Evolutionary conservation across 2,888 invertebrate genomes (phyloP).

Genomic region (Xylota sylvarum): DNA sequence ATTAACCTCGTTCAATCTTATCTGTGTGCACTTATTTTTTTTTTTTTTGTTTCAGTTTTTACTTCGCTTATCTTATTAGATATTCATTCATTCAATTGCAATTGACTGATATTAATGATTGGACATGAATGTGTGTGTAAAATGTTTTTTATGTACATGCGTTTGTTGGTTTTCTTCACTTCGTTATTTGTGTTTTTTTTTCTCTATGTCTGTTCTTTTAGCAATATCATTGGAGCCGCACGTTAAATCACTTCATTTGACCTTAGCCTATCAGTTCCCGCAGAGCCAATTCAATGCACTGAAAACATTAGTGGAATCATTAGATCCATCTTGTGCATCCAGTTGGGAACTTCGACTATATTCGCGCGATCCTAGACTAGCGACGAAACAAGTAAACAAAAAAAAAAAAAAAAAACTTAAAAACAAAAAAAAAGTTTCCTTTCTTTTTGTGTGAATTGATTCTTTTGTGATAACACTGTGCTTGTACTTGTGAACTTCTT

Average conservation of each 20-base stretch:
- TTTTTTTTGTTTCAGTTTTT: slow-evolving; percentile 1
- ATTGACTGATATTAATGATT: slow-evolving; percentile 1
- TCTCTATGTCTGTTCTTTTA: slow-evolving; percentile 82
- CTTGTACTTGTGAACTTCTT: not conserved
- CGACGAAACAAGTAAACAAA: slow-evolving; percentile 85
- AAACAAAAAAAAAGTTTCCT: not conserved
- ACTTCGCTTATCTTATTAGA: slow-evolving; percentile 7
- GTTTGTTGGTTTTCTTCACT: slow-evolving; percentile 64
- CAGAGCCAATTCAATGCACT: slow-evolving; percentile 89
- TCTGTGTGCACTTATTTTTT: not conserved
- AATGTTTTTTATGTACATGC: slow-evolving; percentile 55
- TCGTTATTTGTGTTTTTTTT: slow-evolving; percentile 77
- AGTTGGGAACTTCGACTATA: slow-evolving; percentile 95
- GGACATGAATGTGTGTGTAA: slow-evolving; percentile 39
- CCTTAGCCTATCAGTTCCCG: slow-evolving; percentile 95
- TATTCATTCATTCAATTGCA: slow-evolving; percentile 1
- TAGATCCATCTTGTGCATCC: slow-evolving; percentile 88
- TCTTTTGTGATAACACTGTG: not conserved
- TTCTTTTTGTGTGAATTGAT: slow-evolving; percentile 12
- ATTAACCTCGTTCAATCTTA: not conserved
- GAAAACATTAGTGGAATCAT: slow-evolving; percentile 90
- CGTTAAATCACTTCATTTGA: slow-evolving; percentile 94
- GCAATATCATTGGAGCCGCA: slow-evolving; percentile 92
- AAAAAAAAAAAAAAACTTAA: not conserved
- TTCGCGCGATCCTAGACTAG: slow-evolving; percentile 92